Evolutionary conservation across 2,888 invertebrate species (phyloP).

Genomic region (Callinectes sapidus): DNA sequence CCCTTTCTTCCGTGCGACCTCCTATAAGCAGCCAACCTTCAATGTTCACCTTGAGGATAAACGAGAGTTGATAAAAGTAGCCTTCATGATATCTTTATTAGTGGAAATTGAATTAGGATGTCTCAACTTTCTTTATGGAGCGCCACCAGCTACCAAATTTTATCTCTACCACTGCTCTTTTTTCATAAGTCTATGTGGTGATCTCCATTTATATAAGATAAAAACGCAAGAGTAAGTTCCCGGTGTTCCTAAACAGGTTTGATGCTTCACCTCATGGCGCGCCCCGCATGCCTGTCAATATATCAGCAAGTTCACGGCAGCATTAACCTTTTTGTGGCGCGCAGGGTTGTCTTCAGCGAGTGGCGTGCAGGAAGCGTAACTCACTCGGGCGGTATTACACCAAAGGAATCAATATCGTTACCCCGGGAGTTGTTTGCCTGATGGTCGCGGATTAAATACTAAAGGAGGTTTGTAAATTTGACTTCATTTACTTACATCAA

Average conservation of each 20-base stretch:
- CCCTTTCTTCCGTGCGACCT: neutral
- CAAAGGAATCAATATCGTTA: neutral
- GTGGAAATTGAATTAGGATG: conserved; percentile 24
- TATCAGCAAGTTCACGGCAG: neutral
- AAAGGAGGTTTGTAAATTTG: neutral
- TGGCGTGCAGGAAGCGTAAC: neutral
- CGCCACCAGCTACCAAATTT: neutral
- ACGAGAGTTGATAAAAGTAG: neutral
- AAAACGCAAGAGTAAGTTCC: neutral
- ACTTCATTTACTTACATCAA: neutral
- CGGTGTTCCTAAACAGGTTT: neutral
- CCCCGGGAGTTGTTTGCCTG: neutral
- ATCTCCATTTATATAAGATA: neutral
- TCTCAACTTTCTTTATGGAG: neutral
- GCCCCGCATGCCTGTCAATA: neutral
- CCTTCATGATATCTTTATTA: neutral
- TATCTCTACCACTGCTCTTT: neutral
- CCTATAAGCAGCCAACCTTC: neutral
- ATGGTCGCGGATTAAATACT: neutral
- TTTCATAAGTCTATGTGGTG: neutral
- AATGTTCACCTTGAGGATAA: neutral
- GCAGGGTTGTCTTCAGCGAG: neutral
- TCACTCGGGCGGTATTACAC: neutral
- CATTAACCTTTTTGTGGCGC: conserved; percentile 32
- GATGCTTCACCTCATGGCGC: neutral